Base-by-base conservation (phyloP, 2,888 invertebrate species). In the Drosophila macrospina region DNA sequence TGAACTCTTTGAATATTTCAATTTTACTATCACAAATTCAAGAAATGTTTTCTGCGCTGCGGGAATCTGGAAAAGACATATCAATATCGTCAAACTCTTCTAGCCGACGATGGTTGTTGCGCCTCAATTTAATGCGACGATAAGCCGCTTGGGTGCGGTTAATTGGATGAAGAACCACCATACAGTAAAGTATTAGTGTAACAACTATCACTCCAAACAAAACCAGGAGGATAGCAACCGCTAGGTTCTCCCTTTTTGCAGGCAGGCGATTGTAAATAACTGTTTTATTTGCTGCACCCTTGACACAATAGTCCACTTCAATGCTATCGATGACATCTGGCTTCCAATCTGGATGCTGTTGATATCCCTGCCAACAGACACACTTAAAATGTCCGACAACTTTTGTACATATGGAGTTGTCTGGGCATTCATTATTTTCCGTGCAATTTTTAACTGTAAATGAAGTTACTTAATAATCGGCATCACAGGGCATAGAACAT, bases 21-120 rank as follows among this genome's bases (percentile, higher is more conserved):
- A 11, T 7, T 13, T 15, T 13, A 39, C 24, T 28, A 30, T 11
- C 2, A 15, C 6, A 3, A 0, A 10, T 36, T 54, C 6, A 61
- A 4, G 28, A 13, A 34, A 44, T 5, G 26, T 66, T 30, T 16
- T 39, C 24, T 0, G 8, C 13, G 15, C 15, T n/a, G 11, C 16
- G 16, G 8, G 56, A 24, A 47, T 68, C 50, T 0, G 37, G 60
- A 66, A 73, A 69, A 13, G 73, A 72, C 68, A 78, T 54, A 10
- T 80, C 79, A 24, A 80, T 63, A 26, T 71, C 78, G 13, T 86
- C 77, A 51, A 83, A 73, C 54, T 87, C 87, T 15, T 78, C 76
- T 1, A 87, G 50, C 0, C 74, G 69, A 2, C 66, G 74, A 45
- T 72, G 80, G 54, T 80, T 76, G 24, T 63, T 44, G 0, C 76